Evolutionary conservation across 2,113 vertebrate genomes (phyloP).

Genomic region (Dasypus novemcinctus): DNA sequence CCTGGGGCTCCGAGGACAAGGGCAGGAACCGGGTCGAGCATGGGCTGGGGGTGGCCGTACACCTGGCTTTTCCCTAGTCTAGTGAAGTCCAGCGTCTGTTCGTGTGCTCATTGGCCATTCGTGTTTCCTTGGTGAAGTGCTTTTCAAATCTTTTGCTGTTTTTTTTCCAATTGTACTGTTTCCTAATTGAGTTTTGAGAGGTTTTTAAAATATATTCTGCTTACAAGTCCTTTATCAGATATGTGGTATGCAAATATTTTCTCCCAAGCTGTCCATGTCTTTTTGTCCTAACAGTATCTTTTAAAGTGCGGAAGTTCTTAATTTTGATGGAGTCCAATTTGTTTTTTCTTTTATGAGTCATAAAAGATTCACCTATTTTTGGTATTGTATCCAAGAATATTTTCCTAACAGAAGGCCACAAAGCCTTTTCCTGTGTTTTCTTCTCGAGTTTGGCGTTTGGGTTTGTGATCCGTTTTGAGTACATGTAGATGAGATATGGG

Average conservation of each 20-base stretch:
- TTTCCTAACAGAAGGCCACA: neutral
- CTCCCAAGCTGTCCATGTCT: neutral
- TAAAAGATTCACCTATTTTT: neutral
- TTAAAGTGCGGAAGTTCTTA: too few relatives aligned
- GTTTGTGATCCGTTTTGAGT: too few relatives aligned
- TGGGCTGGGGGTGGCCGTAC: too few relatives aligned
- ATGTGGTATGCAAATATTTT: neutral
- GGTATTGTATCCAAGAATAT: neutral
- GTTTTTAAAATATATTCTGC: neutral
- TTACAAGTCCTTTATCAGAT: neutral
- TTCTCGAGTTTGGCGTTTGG: neutral
- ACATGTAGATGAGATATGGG: neutral
- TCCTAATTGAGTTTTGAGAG: neutral
- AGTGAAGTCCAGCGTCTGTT: rapidly evolving
- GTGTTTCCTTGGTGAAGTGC: neutral
- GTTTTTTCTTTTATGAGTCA: neutral
- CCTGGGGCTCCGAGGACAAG: neutral
- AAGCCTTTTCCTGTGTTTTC: neutral
- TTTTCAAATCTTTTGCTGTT: neutral
- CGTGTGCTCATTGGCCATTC: rapidly evolving
- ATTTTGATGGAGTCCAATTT: too few relatives aligned
- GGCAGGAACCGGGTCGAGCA: neutral
- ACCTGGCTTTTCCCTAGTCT: rapidly evolving
- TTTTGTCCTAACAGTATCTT: too few relatives aligned
- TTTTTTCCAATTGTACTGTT: neutral